Evolutionary conservation across 2,888 invertebrate species (phyloP).

Genomic region (Listrodromus nycthemerus): DNA sequence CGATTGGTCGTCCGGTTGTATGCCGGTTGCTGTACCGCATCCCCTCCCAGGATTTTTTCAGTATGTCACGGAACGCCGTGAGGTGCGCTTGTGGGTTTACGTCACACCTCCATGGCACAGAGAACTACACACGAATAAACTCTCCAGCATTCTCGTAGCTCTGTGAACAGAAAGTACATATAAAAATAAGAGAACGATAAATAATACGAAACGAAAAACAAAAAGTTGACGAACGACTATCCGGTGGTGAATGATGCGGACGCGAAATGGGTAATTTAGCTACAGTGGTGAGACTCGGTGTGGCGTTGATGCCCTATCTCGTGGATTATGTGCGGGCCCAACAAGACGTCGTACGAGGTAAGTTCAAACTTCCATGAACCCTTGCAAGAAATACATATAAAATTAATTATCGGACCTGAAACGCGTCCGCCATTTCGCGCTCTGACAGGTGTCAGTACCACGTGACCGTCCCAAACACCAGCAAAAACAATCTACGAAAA

Average conservation of each 20-base stretch:
- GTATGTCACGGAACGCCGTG: slow-evolving; percentile 73
- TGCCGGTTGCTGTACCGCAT: slow-evolving; percentile 4
- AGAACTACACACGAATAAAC: slow-evolving; percentile 19
- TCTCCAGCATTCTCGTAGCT: slow-evolving; percentile 13
- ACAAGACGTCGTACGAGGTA: slow-evolving; percentile 73
- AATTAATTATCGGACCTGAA: background rate
- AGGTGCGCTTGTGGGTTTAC: slow-evolving; percentile 52
- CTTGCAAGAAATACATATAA: background rate
- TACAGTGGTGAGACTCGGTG: slow-evolving; percentile 80
- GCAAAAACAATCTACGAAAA: background rate
- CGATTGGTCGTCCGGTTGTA: slow-evolving; percentile 18
- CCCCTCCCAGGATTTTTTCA: slow-evolving; percentile 63
- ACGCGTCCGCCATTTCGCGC: slow-evolving; percentile 6
- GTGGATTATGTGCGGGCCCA: slow-evolving; percentile 80
- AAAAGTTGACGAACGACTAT: slow-evolving; percentile 52
- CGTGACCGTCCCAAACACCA: slow-evolving; percentile 42
- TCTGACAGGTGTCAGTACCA: slow-evolving; percentile 59
- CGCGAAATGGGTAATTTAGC: slow-evolving; percentile 81
- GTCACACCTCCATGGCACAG: background rate
- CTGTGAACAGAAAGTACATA: background rate
- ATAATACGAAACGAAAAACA: background rate
- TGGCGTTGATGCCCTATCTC: slow-evolving; percentile 78
- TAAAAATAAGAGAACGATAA: background rate
- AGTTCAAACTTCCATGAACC: slow-evolving; percentile 27
- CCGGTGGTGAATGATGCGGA: slow-evolving; percentile 71